These are phyloP conservation scores for Drosophila pegasa DNA, from an alignment of 2,888 invertebrate genomes.

Conservation along the genomic window DNA sequence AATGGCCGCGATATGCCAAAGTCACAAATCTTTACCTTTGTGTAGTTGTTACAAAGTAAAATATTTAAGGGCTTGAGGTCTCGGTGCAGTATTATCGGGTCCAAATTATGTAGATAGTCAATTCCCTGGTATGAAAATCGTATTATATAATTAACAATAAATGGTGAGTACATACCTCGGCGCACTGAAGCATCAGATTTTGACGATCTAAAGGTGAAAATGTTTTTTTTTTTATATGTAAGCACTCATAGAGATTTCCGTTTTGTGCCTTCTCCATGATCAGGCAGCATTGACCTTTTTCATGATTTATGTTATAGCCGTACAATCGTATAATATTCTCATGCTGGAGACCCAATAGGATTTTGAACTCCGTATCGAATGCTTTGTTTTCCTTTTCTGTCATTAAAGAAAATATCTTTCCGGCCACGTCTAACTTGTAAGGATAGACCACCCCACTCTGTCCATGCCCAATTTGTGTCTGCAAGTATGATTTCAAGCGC, in stretches of 20 bases:
- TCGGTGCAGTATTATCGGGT: conserved; percentile 40
- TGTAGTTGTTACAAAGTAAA: conserved; percentile 6
- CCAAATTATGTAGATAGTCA: conserved; percentile 32
- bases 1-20: conserved; percentile 33
- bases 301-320: no score
- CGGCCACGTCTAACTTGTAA: no score
- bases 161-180: not conserved
- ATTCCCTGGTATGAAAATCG: conserved; percentile 25
- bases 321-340: conserved; percentile 1
- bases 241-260: not conserved
- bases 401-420: no score
- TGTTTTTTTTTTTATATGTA: fast-evolving
- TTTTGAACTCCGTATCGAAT: not conserved
- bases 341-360: not conserved
- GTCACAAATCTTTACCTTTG: conserved; percentile 50
- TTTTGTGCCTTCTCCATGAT: conserved; percentile 1
- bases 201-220: not conserved
- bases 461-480: no score
- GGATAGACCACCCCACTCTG: no score
- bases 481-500: no score
- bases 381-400: no score
- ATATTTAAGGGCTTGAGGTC: conserved; percentile 48
- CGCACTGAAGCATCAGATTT: conserved; percentile 6
- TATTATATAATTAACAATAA: no score
- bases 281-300: no score